Evolutionary conservation across 2,797 vertebrate species (phyloP).

Genomic region (Chelon labrosus): DNA sequence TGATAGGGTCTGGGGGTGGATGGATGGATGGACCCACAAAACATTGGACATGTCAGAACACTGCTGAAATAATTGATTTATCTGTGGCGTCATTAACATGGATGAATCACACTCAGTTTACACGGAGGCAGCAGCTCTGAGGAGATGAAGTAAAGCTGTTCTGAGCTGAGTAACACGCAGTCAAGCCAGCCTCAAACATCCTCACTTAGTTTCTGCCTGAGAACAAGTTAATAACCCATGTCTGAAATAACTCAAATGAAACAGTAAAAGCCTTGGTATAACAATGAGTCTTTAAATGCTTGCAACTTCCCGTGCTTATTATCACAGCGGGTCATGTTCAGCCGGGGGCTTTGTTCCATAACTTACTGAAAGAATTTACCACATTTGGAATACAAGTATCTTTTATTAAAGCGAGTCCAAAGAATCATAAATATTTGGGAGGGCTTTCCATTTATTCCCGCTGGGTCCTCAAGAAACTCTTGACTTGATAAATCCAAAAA

Average conservation of each 20-base stretch:
- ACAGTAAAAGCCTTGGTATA: not conserved
- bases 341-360: no score
- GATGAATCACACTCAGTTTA: no score
- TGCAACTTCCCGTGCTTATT: slow-evolving; percentile 2
- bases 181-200: not conserved
- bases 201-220: slow-evolving; percentile 1
- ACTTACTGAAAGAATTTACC: not conserved
- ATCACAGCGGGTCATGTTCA: slow-evolving; percentile 5
- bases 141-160: not conserved
- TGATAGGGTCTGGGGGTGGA: no score
- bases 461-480: no score
- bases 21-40: no score
- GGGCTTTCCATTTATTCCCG: no score
- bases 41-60: no score
- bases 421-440: not conserved
- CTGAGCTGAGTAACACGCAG: not conserved
- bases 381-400: not conserved
- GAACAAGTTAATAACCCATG: slow-evolving; percentile 17
- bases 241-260: not conserved
- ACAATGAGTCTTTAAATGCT: slow-evolving; percentile 26
- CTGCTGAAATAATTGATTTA: no score
- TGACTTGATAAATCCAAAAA: no score
- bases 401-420: not conserved
- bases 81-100: no score
- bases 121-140: not conserved